Base-by-base conservation (phyloP, 2,797 vertebrate genomes). In the Falco berigora region DNA sequence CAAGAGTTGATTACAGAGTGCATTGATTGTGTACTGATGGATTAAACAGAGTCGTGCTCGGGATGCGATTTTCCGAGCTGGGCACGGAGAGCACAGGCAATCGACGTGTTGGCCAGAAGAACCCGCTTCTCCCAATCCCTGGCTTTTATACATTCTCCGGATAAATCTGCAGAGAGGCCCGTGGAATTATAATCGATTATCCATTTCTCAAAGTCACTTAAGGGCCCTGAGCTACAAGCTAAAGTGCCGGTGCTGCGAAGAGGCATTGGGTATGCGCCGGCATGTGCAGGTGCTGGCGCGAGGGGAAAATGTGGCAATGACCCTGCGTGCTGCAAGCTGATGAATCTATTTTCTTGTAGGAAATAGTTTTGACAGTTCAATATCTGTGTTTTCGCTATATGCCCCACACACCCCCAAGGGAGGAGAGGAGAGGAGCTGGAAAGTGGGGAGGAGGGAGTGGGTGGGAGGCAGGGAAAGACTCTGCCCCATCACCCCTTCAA, bases 131-230 rank as follows among this genome's bases (percentile, higher is more conserved):
- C 93, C 95, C 96, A 91, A 95, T 96, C 94, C 95, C 95, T 91
- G 93, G 95, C 94, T 97, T 97, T 97, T 97, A 96, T 97, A 97
- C 97, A 97, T 98, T 97, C 97, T 97, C 97, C 2, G 81, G 97
- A 97, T 98, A 97, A 97, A 97, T 97, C 97, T 97, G 96, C 97
- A 97, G 97, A 97, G 97, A 97, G 97, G 91, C 97, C 97, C 96
- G 86, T 97, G 97, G 98, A 98, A 98, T 98, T 98, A 98, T 98
- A 98, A 99, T 99, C 98, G 98, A 99, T 99, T 98, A 98, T 98
- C 98, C 98, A 98, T 99, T 99, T 99, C 98, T 99, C 98, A 99
- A 99, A 98, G 98, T 99, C 98, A 98, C 98, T 99, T 99, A 98
- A 98, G 98, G 97, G 97, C 97, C 98, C 98, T 98, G 97, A 97